Base-by-base conservation (phyloP, 2,113 vertebrate genomes). In the Amblyopsis rosae region DNA sequence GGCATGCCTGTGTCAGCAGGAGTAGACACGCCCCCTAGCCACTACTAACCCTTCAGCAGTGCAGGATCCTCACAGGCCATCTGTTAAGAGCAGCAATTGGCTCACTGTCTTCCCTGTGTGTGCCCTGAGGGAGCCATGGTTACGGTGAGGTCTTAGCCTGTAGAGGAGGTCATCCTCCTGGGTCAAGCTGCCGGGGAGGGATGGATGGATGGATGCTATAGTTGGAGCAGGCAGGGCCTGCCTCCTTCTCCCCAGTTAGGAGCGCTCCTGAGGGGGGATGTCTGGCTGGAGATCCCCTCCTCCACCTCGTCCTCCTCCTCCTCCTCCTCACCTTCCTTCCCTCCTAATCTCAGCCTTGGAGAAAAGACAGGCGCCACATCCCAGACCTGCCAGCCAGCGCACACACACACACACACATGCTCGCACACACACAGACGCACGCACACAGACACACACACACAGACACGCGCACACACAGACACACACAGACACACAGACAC, bases 141-240 rank as follows among this genome's bases (percentile, higher is more conserved):
- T 32, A 59, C 59, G 72, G 54, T 65, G 45, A 57, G 8, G 75
- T 79, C 45, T 33, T 62, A 67, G 48, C 69, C 16, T 11, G 64
- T 79, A 65, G 69, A 72, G 50, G 73, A 54, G 73, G 67, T 75
- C 78, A 72, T 83, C 75, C 82, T 82, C 75, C 79, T 77, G 81
- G 11, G 15, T 75, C 66, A 77, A 32, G 17, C 68, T 75, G 47
- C 45, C 73, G 83, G 72, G 71, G 47, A 56, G 78, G 82, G 79
- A 84, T 72, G 57, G 72, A 75, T 62, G 2, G 26, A 26, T 26
- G 26, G 26, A 26, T 63, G 79, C 56, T 80, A 75, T 33, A n/a
- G 66, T 26, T 56, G 67, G 54, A 49, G 12, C 19, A 13, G 48
- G 7, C 58, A 69, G 68, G 50, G 50, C 35, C 70, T 76, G 57